A percentile compares a stretch with the other conserved stretches of the same genome.
Evolutionary conservation across 2,888 invertebrate species (phyloP).

Genomic region (Stenurella melanura): DNA sequence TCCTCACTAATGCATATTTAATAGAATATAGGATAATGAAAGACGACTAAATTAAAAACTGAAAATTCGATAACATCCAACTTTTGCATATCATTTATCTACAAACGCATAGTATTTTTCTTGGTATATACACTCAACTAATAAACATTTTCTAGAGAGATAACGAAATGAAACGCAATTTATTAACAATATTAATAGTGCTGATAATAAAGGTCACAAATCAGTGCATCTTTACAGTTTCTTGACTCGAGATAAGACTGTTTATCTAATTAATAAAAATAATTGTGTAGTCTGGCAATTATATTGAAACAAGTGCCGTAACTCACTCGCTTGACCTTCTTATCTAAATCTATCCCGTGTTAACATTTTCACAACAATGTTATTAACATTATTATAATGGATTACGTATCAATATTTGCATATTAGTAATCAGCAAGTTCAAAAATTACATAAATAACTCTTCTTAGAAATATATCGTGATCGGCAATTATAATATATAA

Average conservation of each 20-base stretch:
- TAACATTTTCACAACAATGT: constrained; percentile 32
- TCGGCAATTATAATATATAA: neutral
- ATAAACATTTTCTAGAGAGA: neutral
- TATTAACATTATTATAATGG: constrained; percentile 19
- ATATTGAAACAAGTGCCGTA: constrained; percentile 25
- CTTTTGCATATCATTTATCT: neutral
- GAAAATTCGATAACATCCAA: neutral
- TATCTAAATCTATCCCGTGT: constrained; percentile 36
- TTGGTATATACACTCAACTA: neutral
- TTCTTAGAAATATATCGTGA: neutral
- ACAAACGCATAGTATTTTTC: neutral
- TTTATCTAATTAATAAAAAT: constrained; percentile 37
- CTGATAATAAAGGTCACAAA: constrained; percentile 32
- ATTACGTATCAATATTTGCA: constrained; percentile 15
- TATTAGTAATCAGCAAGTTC: neutral
- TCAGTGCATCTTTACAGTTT: constrained; percentile 36
- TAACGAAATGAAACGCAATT: constrained; percentile 18
- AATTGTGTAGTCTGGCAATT: constrained; percentile 37
- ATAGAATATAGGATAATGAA: neutral
- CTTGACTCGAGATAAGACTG: constrained; percentile 41
- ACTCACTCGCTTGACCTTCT: constrained; percentile 33
- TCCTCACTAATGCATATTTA: neutral
- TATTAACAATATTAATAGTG: constrained; percentile 21
- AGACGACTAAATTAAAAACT: neutral
- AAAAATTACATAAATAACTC: neutral